Conservation (phyloP, 2,888 invertebrate genomes). For the Eulithis prunata region DNA sequence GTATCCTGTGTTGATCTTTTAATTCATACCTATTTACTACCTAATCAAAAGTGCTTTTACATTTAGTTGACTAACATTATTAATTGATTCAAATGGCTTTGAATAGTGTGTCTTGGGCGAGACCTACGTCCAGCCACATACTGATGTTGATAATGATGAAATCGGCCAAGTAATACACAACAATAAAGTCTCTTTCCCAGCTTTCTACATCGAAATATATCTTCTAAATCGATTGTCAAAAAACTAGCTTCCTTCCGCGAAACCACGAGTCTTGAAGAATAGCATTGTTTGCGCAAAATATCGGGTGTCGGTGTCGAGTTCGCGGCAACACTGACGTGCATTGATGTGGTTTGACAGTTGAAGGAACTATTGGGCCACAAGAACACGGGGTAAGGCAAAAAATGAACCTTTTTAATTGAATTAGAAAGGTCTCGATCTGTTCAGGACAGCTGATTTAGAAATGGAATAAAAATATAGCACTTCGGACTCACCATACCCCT, state of each 20-base stretch:
- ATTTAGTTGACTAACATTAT: too few relatives aligned
- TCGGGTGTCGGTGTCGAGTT: slow-evolving; percentile 69
- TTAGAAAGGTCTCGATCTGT: slow-evolving; percentile 9
- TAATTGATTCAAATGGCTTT: too few relatives aligned
- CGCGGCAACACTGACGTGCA: slow-evolving; percentile 43
- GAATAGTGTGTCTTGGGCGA: too few relatives aligned
- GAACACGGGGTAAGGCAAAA: slow-evolving; percentile 45
- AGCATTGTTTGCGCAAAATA: slow-evolving; percentile 64
- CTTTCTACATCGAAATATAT: slow-evolving; percentile 28
- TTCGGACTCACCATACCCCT: too few relatives aligned
- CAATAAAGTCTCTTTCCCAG: background rate
- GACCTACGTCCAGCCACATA: too few relatives aligned
- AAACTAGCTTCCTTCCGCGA: slow-evolving; percentile 76
- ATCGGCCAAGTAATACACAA: too few relatives aligned
- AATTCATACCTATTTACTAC: too few relatives aligned
- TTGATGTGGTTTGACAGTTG: slow-evolving; percentile 48
- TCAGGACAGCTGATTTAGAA: slow-evolving; percentile 4
- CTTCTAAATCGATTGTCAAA: slow-evolving; percentile 37
- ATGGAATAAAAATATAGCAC: background rate
- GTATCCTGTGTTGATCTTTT: too few relatives aligned
- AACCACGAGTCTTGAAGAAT: slow-evolving; percentile 30
- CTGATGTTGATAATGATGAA: too few relatives aligned
- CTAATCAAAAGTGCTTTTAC: too few relatives aligned
- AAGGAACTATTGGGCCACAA: slow-evolving; percentile 45
- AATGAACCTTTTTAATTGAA: slow-evolving; percentile 21